These are phyloP conservation scores for Notodonta ziczac DNA, from an alignment of 2,888 invertebrate species.

Conservation along the genomic window DNA sequence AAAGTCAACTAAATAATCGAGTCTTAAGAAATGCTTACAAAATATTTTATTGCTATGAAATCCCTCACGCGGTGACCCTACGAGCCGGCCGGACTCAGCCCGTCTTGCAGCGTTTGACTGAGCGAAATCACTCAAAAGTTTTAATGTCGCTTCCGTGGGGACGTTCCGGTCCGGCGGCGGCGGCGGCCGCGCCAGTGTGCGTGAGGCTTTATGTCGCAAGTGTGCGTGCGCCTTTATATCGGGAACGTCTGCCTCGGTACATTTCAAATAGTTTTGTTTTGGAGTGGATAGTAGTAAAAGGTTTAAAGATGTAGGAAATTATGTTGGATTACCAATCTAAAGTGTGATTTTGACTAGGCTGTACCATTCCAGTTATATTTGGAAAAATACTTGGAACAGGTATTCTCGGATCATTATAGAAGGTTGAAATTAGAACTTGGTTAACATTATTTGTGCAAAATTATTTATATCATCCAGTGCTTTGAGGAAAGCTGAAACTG, in stretches of 20 bases:
- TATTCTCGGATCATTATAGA: too few species aligned
- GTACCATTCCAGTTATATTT: too few species aligned
- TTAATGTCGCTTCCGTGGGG: conserved; percentile 81
- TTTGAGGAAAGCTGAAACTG: too few species aligned
- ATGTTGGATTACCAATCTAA: background rate
- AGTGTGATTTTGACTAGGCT: too few species aligned
- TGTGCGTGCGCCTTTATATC: conserved; percentile 10
- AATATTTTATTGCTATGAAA: background rate
- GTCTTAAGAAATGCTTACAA: background rate
- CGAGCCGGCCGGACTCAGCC: conserved; percentile 58
- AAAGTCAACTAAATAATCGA: too few species aligned
- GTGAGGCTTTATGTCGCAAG: conserved; percentile 49
- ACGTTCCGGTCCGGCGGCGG: conserved; percentile 52
- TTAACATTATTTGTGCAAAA: too few species aligned
- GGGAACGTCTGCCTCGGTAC: conserved; percentile 2
- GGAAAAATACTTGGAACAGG: too few species aligned
- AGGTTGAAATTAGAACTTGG: too few species aligned
- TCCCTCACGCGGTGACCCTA: conserved; percentile 41
- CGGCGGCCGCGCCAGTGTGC: conserved; percentile 45
- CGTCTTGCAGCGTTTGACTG: conserved; percentile 81
- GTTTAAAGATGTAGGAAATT: background rate
- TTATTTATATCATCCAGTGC: too few species aligned
- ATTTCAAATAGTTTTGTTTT: background rate
- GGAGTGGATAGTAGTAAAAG: background rate
- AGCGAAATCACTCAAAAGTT: conserved; percentile 84